These are phyloP conservation scores for Orthonyx spaldingii DNA, from an alignment of 2,113 vertebrate species.

Conservation along the genomic window DNA sequence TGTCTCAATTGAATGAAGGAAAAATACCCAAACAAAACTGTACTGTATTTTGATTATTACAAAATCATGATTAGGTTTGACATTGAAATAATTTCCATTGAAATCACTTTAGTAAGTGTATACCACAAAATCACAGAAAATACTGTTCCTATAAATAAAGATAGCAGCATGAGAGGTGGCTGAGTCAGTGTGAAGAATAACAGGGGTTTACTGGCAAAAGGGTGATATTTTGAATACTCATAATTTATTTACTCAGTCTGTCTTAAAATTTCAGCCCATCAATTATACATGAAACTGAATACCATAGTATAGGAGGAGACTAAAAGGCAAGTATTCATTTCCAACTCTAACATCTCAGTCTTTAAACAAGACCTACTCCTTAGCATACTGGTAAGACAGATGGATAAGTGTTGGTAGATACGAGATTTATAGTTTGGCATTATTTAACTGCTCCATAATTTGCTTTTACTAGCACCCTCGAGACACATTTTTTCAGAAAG, in stretches of 20 bases:
- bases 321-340: background rate
- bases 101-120: background rate
- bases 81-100: background rate
- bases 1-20: background rate
- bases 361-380: constrained; percentile 23
- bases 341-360: constrained; percentile 8
- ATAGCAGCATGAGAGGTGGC: background rate
- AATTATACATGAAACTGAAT: constrained; percentile 66
- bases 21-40: constrained; percentile 3
- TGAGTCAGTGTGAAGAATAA: constrained; percentile 42
- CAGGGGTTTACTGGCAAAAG: constrained; percentile 37
- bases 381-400: constrained; percentile 6
- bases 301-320: background rate
- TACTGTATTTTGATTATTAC: constrained; percentile 28
- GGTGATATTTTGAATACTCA: constrained; percentile 63
- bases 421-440: constrained; percentile 32
- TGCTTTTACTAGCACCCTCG: background rate
- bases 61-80: background rate
- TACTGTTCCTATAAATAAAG: background rate
- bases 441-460: constrained; percentile 43
- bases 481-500: constrained; percentile 30
- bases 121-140: constrained; percentile 9
- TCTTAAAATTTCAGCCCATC: constrained; percentile 61
- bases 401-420: constrained; percentile 31
- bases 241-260: constrained; percentile 67